Percentiles rank a stretch among this genome's conserved stretches.
These are phyloP conservation scores for Lasioglossum pauxillum DNA, from an alignment of 2,888 invertebrate species.

Conservation along the genomic window DNA sequence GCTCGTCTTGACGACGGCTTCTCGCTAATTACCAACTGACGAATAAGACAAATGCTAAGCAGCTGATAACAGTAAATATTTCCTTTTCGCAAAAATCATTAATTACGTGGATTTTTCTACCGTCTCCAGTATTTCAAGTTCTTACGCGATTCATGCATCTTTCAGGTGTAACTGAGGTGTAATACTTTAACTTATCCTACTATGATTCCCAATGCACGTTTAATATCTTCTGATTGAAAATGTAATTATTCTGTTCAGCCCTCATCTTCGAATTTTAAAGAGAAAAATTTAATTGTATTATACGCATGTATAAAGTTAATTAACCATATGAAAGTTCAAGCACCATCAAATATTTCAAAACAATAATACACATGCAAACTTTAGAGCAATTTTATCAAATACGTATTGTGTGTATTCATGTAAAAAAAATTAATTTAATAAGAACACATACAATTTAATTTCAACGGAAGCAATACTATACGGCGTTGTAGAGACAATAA, in stretches of 20 bases:
- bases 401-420: not conserved
- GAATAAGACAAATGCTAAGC: slow-evolving; percentile 4
- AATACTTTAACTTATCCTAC: not conserved
- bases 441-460: not conserved
- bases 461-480: not conserved
- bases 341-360: not conserved
- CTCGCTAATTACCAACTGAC: slow-evolving; percentile 20
- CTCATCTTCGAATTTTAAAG: not conserved
- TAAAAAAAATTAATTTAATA: not conserved
- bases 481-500: not conserved
- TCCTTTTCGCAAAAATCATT: not conserved
- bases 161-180: not conserved
- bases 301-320: not conserved
- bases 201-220: not conserved
- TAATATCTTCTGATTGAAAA: not conserved
- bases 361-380: not conserved
- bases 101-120: not conserved
- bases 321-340: not conserved
- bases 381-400: not conserved
- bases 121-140: not conserved
- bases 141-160: not conserved
- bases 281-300: not conserved
- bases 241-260: not conserved
- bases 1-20: not conserved
- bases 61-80: slow-evolving; percentile 2